phyloP scores from a whole-genome alignment of 2,888 invertebrate species.

The Plemyria rubiginata region DNA sequence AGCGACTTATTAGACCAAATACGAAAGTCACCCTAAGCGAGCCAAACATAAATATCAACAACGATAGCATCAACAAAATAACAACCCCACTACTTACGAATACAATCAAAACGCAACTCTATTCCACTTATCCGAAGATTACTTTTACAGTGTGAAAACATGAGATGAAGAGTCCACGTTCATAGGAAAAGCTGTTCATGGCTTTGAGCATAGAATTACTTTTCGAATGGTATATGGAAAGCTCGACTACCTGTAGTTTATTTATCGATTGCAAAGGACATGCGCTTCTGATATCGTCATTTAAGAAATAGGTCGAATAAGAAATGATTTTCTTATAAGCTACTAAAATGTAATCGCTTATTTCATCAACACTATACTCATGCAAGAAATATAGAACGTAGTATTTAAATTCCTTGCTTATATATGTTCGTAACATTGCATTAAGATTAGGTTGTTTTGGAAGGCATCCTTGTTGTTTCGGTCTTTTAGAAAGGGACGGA shows the following conservation, averaged over 20 bases:
- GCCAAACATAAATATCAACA: too few species aligned
- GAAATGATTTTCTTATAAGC: not conserved
- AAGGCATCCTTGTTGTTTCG: too few species aligned
- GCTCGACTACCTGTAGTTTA: conserved; percentile 15
- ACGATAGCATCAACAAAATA: too few species aligned
- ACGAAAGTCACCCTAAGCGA: too few species aligned
- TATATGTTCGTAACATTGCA: too few species aligned
- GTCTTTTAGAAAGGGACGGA: too few species aligned
- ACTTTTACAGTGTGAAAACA: conserved; percentile 6
- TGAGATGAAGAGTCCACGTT: conserved; percentile 7
- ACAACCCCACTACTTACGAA: too few species aligned
- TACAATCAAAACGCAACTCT: conserved; percentile 14
- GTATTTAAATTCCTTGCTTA: too few species aligned
- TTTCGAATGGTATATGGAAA: conserved; percentile 14
- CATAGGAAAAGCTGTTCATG: conserved; percentile 17
- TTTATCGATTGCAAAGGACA: conserved; percentile 28
- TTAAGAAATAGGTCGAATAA: conserved; percentile 3
- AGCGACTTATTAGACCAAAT: too few species aligned
- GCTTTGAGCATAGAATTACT: conserved; percentile 16
- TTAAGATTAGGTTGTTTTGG: too few species aligned
- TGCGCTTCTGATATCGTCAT: conserved; percentile 7
- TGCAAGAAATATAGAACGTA: too few species aligned
- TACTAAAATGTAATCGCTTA: not conserved
- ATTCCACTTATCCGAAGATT: conserved; percentile 1
- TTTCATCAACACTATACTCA: too few species aligned